Evolutionary conservation across 1,140 invertebrate species (phyloP).

Genomic region (Aleiodes sp.): DNA sequence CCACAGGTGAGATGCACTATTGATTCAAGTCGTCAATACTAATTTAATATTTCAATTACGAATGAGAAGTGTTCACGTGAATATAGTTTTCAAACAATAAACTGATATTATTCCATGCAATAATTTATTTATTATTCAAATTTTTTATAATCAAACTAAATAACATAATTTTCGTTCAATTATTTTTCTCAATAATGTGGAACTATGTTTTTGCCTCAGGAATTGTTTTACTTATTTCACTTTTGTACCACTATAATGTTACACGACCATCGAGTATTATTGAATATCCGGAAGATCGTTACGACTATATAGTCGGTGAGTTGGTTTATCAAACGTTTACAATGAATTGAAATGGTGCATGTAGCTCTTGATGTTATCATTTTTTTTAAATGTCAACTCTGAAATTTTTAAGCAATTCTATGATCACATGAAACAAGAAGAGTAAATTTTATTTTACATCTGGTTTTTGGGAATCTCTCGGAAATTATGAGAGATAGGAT

Average conservation of each 20-base stretch:
- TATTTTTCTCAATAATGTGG: slow-evolving; percentile 47
- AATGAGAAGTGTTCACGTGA: neutral
- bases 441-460: too few relatives aligned
- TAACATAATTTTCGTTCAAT: neutral
- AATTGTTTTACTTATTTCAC: slow-evolving; percentile 47
- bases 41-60: slow-evolving; percentile 62
- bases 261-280: slow-evolving; percentile 52
- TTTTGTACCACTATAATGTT: slow-evolving; percentile 53
- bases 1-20: slow-evolving; percentile 1
- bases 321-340: too few relatives aligned
- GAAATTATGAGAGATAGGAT: too few relatives aligned
- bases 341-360: too few relatives aligned
- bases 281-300: slow-evolving; percentile 48
- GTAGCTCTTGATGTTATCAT: too few relatives aligned
- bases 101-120: too few relatives aligned
- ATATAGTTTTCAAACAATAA: neutral
- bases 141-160: neutral
- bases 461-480: too few relatives aligned
- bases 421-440: too few relatives aligned
- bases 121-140: too few relatives aligned
- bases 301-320: slow-evolving; percentile 62
- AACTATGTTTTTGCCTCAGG: slow-evolving; percentile 52
- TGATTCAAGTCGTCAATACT: slow-evolving; percentile 42
- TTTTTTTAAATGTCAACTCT: too few relatives aligned
- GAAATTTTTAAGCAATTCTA: too few relatives aligned